These are phyloP conservation scores for Grapholita molesta DNA, from an alignment of 1,140 invertebrate genomes.

Conservation along the genomic window DNA sequence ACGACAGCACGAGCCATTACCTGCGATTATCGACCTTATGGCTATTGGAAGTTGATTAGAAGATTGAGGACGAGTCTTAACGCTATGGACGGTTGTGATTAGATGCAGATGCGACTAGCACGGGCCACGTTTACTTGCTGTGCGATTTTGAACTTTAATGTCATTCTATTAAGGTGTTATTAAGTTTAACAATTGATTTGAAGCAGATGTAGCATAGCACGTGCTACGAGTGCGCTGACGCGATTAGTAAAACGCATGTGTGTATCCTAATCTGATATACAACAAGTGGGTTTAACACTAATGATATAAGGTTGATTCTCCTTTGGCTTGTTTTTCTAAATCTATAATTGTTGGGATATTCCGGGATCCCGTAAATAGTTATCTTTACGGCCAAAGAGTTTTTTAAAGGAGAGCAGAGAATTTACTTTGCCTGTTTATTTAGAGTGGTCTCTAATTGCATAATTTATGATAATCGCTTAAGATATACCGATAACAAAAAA, in stretches of 20 bases:
- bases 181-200: not conserved
- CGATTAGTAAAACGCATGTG: not conserved
- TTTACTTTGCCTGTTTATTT: not conserved
- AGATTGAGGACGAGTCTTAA: too few relatives aligned
- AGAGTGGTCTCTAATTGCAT: not conserved
- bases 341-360: not conserved
- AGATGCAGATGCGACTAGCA: not conserved
- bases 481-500: too few relatives aligned
- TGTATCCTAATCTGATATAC: not conserved
- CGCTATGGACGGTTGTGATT: not conserved
- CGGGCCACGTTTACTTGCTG: not conserved
- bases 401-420: not conserved
- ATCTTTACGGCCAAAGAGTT: not conserved
- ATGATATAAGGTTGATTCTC: not conserved
- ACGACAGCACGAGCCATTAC: not conserved
- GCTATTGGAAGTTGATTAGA: too few relatives aligned
- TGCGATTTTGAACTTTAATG: not conserved
- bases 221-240: not conserved
- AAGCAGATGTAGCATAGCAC: not conserved
- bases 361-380: not conserved
- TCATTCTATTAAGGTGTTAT: not conserved
- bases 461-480: not conserved
- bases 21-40: not conserved
- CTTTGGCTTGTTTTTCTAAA: not conserved
- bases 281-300: not conserved